Evolutionary conservation across 2,797 vertebrate species (phyloP), one percentile per base, ranked within the genome.

Genomic region (Gouania willdenowi): DNA sequence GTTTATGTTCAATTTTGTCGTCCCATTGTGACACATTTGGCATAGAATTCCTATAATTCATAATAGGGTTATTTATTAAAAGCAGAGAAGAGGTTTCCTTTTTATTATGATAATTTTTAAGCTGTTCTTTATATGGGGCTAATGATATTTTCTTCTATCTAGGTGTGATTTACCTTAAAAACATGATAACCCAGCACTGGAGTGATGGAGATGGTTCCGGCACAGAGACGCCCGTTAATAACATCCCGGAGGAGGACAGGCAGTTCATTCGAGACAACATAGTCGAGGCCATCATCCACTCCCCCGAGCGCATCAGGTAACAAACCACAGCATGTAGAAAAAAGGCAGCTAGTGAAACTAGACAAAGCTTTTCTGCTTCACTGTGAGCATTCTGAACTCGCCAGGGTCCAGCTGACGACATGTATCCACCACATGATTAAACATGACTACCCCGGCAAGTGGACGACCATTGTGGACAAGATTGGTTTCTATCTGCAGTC

Each of bases 81-180:
- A n/a, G n/a, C n/a, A n/a, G n/a, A n/a, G n/a, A n/a, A n/a, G 10
- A n/a, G n/a, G 6, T 2, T 23, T 23, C 6, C 8, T 7, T 23
- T 23, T 23, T 23, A 3, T 1, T 6, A 23, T 8, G 7, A n/a
- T n/a, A n/a, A n/a, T n/a, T n/a, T n/a, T n/a, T n/a, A n/a, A n/a
- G n/a, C n/a, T n/a, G n/a, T n/a, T n/a, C n/a, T n/a, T n/a, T n/a
- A n/a, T n/a, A n/a, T n/a, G n/a, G n/a, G n/a, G n/a, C n/a, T n/a
- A n/a, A n/a, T n/a, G n/a, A n/a, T n/a, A n/a, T n/a, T 8, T 7
- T 6, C 47, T 11, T 45, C 61, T 41, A 34, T 65, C 27, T 61
- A 99, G 97, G 94, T 78, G 96, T 99, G 84, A 99, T 99, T 84
- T 99, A 99, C 88, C 91, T 99, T 78, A 99, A 99, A 85, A 99